A percentile compares a stretch with the other conserved stretches of the same genome.
Conservation (phyloP, 2,888 invertebrate genomes). For the Drosophila mimetica region DNA sequence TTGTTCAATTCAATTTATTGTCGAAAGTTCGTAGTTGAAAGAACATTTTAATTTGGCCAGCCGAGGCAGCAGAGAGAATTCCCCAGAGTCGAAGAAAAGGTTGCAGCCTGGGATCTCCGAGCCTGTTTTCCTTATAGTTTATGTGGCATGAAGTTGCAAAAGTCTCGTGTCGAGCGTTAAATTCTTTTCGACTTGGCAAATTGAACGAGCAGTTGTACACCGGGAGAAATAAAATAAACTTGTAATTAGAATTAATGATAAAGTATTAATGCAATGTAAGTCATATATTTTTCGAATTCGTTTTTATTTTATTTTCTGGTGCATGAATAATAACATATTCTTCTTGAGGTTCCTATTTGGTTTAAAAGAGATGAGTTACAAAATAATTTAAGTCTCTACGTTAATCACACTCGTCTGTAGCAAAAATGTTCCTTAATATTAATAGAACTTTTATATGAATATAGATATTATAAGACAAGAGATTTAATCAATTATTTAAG, state of each 20-base stretch:
- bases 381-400: no score
- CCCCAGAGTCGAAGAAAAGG: slow-evolving; percentile 10
- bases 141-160: slow-evolving; percentile 68
- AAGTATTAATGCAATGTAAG: neutral
- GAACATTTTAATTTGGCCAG: slow-evolving; percentile 83
- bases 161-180: slow-evolving; percentile 65
- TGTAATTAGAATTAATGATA: neutral
- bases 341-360: no score
- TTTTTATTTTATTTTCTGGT: neutral
- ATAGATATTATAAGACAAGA: no score
- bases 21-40: slow-evolving; percentile 84
- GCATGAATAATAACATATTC: neutral
- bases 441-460: no score
- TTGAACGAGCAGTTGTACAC: slow-evolving; percentile 50
- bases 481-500: no score
- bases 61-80: slow-evolving; percentile 11
- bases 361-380: no score
- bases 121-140: slow-evolving; percentile 74
- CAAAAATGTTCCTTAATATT: no score
- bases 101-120: slow-evolving; percentile 19
- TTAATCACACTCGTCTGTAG: no score
- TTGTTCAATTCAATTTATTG: slow-evolving; percentile 79
- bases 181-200: slow-evolving; percentile 68
- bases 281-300: no score
- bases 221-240: neutral